Evolutionary conservation across 2,888 invertebrate genomes (phyloP), one percentile per base, ranked within the genome.

Genomic region (Scelioninae gen. 2): DNA sequence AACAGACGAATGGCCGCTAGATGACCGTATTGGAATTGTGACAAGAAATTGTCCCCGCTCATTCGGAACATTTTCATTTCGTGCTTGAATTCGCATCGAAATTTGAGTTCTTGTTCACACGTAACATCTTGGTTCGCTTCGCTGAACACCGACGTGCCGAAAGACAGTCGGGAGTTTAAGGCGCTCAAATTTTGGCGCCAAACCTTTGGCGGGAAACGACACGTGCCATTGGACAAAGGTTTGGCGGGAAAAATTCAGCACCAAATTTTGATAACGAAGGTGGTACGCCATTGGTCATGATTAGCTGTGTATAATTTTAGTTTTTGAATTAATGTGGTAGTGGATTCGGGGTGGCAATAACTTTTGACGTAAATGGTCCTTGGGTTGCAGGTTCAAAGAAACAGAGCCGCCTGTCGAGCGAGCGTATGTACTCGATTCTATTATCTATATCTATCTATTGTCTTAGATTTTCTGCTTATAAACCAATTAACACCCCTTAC

Each of bases 321-420:
- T 71, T 48, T n/a, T 57, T 61, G 11, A 60, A 64, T 67, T 63
- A 53, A 69, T 63, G 61, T 76, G 58, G 58, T 75, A 78, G 68
- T 72, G 74, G 77, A 77, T 80, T 80, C 78, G 78, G 79, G 80
- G 78, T 80, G 79, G 78, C 77, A 73, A 77, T 76, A 77, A 48
- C 31, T 71, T 75, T 76, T 81, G 77, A 84, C 78, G 77, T 82
- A 78, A 84, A 76, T 86, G 80, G 82, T 86, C 83, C 83, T 85
- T 86, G 82, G 85, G 82, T 93, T 93, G 84, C 93, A 93, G 93
- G 92, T 93, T 92, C 92, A 93, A 93, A 92, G 93, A 93, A 90
- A 89, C 91, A 86, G 93, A 93, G 90, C 91, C 91, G 87, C 91
- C 92, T 84, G 91, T 92, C 90, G 93, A 93, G 88, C 90, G 93